Percentiles rank a stretch among this genome's conserved stretches.
These are phyloP conservation scores for Coracias cyanogaster DNA, from an alignment of 2,797 vertebrate genomes.

Conservation along the genomic window DNA sequence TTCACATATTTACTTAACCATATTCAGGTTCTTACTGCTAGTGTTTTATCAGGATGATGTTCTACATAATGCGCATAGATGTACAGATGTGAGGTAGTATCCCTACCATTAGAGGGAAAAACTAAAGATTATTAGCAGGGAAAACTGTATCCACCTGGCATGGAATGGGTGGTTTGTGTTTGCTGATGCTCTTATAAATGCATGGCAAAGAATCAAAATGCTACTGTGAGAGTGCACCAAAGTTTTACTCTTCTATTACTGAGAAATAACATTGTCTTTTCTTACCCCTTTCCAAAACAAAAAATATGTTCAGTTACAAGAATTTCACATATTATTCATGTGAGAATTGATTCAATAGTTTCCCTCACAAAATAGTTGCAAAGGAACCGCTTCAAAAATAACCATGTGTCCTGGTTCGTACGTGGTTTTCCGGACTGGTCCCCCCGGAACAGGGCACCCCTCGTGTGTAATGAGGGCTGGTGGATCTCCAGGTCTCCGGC, in stretches of 20 bases:
- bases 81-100: neutral
- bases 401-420: rapidly evolving
- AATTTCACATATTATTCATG: neutral
- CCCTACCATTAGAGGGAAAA: neutral
- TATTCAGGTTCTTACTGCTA: too few species aligned
- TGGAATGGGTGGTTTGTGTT: neutral
- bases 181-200: neutral
- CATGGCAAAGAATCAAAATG: neutral
- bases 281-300: neutral
- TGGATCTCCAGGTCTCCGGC: neutral
- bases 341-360: neutral
- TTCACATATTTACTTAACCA: neutral
- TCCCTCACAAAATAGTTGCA: neutral
- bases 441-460: neutral
- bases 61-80: neutral
- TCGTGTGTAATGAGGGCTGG: neutral
- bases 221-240: neutral
- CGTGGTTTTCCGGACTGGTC: neutral
- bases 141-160: neutral
- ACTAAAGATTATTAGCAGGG: neutral
- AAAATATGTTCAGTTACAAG: neutral
- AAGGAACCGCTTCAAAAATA: neutral
- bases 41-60: neutral
- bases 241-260: neutral
- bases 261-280: neutral